Conservation (phyloP, 2,797 vertebrate species). For the Cirrhinus mrigala region DNA sequence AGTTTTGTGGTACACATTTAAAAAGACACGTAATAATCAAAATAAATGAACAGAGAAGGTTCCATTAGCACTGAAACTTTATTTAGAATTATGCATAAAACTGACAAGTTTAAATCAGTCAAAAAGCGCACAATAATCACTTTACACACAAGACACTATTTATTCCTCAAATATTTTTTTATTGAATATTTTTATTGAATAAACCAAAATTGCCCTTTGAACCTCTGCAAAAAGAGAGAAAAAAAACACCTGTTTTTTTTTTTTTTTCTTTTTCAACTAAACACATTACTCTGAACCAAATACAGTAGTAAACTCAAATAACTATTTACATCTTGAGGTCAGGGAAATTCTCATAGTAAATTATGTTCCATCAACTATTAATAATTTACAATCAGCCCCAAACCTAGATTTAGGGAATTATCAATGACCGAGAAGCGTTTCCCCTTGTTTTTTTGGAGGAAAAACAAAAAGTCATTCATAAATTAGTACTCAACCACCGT, state of each 20-base stretch:
- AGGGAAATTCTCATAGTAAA: constrained; percentile 44
- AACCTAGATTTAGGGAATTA: constrained; percentile 7
- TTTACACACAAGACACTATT: constrained; percentile 72
- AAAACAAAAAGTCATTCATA: constrained; percentile 6
- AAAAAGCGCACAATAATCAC: constrained; percentile 67
- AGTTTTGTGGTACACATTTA: not conserved
- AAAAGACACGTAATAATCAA: not conserved
- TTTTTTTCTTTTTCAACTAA: constrained; percentile 48
- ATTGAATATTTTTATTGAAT: constrained; percentile 72
- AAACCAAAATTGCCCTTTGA: constrained; percentile 50
- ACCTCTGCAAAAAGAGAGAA: constrained; percentile 60
- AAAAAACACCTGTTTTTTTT: not conserved
- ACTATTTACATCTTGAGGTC: constrained; percentile 57
- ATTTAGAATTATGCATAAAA: constrained; percentile 65
- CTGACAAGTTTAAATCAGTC: constrained; percentile 32
- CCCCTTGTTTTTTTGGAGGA: not conserved
- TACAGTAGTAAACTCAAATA: constrained; percentile 47
- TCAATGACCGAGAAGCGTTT: not conserved
- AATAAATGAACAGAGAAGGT: constrained; percentile 25
- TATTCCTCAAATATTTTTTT: constrained; percentile 71
- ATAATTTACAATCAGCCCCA: constrained; percentile 43
- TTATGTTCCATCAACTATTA: constrained; percentile 34
- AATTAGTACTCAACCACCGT: constrained; percentile 27
- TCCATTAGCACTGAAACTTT: constrained; percentile 68
- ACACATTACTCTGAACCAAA: constrained; percentile 54